Base-by-base conservation (phyloP, 2,797 vertebrate species). In the Tragelaphus eurycerus region DNA sequence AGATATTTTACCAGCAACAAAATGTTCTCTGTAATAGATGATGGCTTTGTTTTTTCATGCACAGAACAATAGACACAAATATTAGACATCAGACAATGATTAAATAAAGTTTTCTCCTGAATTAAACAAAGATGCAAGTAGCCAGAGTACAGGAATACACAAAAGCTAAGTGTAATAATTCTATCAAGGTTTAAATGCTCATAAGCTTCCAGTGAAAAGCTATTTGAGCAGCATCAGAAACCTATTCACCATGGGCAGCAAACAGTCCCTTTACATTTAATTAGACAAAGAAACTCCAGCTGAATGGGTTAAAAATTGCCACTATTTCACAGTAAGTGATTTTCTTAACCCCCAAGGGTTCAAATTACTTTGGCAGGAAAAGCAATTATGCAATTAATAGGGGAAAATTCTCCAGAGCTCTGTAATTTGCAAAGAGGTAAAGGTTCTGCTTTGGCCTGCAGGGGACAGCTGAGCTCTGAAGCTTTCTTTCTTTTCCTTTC, bases 231-330 rank as follows among this genome's bases (percentile, higher is more conserved):
- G 55, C 50, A 46, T 74, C 78, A 50, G 92, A 95, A 95, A 59
- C 64, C 54, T 64, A 84, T 5, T 82, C 46, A 57, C 96, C 19
- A 23, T 19, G 31, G n/a, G 67, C 86, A 84, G 62, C 54, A 88
- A 92, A 91, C 71, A 94, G 85, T 59, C 95, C 46, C 93, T 98
- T 96, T 98, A 95, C 98, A 98, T 98, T 96, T 98, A 98, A 92
- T 98, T 99, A 98, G 96, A 85, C 71, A 96, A 96, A 94, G 85
- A 97, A 98, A 95, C 31, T 92, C 92, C 97, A 97, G 85, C 74
- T 96, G 98, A 98, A 99, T 76, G 98, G 98, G 98, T 99, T 99
- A 99, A 99, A 98, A 98, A 98, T 98, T 98, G 95, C 95, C 97
- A 98, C 82, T 1, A 19, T 98, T 98, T 98, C 97, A 97, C 97